These are phyloP conservation scores for Notamacropus eugenii DNA, from an alignment of 2,797 vertebrate genomes.

Conservation along the genomic window DNA sequence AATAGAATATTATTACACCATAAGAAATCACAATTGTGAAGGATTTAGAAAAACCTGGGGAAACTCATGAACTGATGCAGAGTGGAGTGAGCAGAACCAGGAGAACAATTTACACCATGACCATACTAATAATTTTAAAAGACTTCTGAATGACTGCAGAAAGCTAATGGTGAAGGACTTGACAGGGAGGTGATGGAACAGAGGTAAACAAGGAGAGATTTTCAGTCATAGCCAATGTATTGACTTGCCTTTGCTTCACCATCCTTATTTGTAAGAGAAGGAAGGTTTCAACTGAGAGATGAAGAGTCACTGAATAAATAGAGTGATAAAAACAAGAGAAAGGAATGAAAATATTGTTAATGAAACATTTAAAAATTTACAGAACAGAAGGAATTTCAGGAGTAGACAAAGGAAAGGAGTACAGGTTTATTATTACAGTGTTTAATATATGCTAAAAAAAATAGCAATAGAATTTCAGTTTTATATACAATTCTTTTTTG, in stretches of 20 bases:
- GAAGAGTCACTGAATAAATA: neutral
- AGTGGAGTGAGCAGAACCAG: neutral
- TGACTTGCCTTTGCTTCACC: neutral
- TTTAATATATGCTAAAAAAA: neutral
- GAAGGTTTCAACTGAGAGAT: neutral
- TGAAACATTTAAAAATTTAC: neutral
- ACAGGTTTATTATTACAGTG: neutral
- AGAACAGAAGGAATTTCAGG: neutral
- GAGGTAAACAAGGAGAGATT: neutral
- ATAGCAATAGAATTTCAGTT: neutral
- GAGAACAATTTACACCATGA: neutral
- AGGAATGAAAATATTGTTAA: neutral
- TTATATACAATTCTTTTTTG: neutral
- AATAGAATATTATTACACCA: neutral
- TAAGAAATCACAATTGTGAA: neutral
- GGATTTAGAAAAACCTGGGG: neutral
- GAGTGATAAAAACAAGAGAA: neutral
- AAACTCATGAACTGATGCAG: neutral
- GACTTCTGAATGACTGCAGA: neutral
- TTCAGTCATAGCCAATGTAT: neutral
- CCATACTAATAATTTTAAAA: neutral
- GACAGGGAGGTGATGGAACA: neutral
- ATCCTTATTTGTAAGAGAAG: neutral
- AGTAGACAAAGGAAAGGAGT: neutral
- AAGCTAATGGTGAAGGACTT: neutral